Evolutionary conservation across 2,113 vertebrate genomes (phyloP).

Genomic region (Delphinus delphis): DNA sequence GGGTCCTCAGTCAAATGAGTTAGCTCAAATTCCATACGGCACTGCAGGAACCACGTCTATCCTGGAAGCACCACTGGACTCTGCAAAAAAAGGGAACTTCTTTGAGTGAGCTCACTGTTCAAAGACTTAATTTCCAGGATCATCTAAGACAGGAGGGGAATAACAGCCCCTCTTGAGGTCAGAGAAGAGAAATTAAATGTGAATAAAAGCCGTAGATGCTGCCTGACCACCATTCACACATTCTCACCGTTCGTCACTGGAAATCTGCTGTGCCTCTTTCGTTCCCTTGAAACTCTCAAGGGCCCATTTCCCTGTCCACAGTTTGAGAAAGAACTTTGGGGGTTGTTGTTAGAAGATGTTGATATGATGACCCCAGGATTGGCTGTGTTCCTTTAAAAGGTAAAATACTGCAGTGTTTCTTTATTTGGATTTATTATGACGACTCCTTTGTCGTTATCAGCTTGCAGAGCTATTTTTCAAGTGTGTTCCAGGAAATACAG

Average conservation of each 20-base stretch:
- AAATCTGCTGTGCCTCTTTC: no score
- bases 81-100: neutral
- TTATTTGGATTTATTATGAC: neutral
- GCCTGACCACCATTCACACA: neutral
- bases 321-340: neutral
- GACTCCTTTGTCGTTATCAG: neutral
- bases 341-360: neutral
- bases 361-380: neutral
- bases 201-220: neutral
- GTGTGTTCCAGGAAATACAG: neutral
- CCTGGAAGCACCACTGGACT: neutral
- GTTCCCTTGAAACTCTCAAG: neutral
- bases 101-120: neutral
- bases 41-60: neutral
- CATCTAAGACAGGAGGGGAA: neutral
- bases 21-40: neutral
- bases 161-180: neutral
- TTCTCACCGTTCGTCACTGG: accelerated
- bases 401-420: neutral
- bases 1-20: neutral
- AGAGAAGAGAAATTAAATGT: neutral
- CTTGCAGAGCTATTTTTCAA: neutral
- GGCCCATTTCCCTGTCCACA: neutral
- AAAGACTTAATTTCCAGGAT: neutral
- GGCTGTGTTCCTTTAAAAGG: neutral